Conservation (phyloP, 2,888 invertebrate genomes). For the Nemurella pictetii region DNA sequence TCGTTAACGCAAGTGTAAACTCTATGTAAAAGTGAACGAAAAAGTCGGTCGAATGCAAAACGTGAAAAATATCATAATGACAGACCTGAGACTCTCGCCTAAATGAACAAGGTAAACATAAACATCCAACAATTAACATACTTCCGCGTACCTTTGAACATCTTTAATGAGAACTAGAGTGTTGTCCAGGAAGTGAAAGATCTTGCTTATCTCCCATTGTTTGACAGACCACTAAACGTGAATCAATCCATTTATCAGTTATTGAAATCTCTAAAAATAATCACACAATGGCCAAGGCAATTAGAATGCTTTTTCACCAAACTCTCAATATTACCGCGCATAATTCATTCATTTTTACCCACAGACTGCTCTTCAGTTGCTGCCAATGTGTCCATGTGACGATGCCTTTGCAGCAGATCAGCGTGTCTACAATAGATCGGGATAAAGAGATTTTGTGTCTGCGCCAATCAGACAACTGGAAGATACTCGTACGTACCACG, state of each 20-base stretch:
- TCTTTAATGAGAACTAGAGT: neutral
- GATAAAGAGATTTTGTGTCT: slow-evolving; percentile 35
- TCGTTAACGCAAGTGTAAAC: no score
- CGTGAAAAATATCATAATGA: neutral
- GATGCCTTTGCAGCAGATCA: slow-evolving; percentile 41
- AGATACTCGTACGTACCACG: slow-evolving; percentile 34
- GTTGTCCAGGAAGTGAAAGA: neutral
- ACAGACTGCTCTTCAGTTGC: neutral
- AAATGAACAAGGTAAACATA: neutral
- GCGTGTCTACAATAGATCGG: slow-evolving; percentile 40
- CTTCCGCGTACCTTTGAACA: neutral
- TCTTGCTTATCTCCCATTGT: neutral
- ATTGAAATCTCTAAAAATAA: neutral
- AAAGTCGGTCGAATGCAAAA: neutral
- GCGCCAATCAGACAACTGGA: slow-evolving; percentile 36
- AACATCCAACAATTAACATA: neutral
- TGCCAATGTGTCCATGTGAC: neutral
- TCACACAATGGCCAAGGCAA: neutral
- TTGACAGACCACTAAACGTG: neutral
- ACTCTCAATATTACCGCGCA: neutral
- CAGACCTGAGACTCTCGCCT: neutral
- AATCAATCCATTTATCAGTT: neutral
- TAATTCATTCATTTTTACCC: neutral
- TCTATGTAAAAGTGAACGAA: neutral
- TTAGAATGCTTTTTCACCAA: neutral